Base-by-base conservation (phyloP, 2,113 vertebrate species). In the Rhegmatorhina hoffmannsi region DNA sequence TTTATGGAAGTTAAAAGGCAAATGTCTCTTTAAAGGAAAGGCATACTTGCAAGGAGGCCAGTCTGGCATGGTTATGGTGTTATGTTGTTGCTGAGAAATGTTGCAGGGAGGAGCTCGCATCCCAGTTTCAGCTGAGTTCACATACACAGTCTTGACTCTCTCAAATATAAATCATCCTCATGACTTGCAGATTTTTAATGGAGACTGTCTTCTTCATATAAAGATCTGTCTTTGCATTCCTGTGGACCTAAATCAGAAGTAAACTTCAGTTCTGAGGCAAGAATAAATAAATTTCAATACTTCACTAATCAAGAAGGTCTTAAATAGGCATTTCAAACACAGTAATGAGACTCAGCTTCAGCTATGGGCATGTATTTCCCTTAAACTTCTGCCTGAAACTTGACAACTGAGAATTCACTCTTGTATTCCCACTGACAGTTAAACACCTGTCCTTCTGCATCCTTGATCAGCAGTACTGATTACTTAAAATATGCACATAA, bases 381-480 rank as follows among this genome's bases (percentile, higher is more conserved):
- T 87, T 91, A 91, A 94, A 93, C 66, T 84, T 85, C 49, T 92
- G 81, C 67, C 91, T 82, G 93, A 58, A 87, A 87, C 14, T 53
- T 94, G 78, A 68, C 84, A 92, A 72, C 38, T 91, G 89, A 94
- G 77, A 94, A 82, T 92, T 92, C 66, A 23, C 21, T 84, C 38
- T 77, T 59, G 8, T 89, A 7, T 64, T 77, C 72, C 76, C 89
- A 50, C 74, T 94, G 74, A 87, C 94, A 94, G 4, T 95, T 87
- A 91, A 95, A 92, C 91, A 92, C 89, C 91, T 96, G 92, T 68
- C 81, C 49, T 95, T 92, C 73, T 82, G 55, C 9, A 14, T 79
- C 64, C 74, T 89, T 75, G 64, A 47, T 89, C 64, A 43, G 84
- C 94, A 47, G 56, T 89, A 17, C 63, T 81, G 43, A 75, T 70